A percentile compares a stretch with the other conserved stretches of the same genome.
Evolutionary conservation across 2,888 invertebrate genomes (phyloP).

Genomic region (Caradrina kadenii): DNA sequence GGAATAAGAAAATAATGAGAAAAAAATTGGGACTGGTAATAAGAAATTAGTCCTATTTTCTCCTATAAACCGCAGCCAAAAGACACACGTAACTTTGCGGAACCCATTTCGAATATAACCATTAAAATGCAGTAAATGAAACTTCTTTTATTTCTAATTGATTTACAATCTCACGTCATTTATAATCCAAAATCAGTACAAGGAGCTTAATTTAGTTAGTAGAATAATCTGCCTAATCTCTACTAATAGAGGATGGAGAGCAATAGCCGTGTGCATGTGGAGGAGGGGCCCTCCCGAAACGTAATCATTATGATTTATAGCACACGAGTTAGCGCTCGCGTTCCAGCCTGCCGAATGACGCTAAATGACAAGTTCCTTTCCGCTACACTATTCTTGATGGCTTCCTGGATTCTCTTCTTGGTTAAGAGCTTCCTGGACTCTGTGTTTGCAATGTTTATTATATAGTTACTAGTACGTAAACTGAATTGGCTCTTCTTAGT

Average conservation of each 20-base stretch:
- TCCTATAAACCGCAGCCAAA: background rate
- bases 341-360: slow-evolving; percentile 55
- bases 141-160: slow-evolving; percentile 13
- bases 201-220: slow-evolving; percentile 29
- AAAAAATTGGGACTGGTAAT: background rate
- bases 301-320: slow-evolving; percentile 64
- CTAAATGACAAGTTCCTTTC: slow-evolving; percentile 65
- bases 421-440: slow-evolving; percentile 35
- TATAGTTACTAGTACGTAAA: slow-evolving; percentile 13
- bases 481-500: background rate
- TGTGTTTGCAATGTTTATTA: slow-evolving; percentile 26
- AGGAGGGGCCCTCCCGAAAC: slow-evolving; percentile 30
- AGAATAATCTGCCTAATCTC: slow-evolving; percentile 51
- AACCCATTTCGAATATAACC: slow-evolving; percentile 14
- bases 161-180: slow-evolving; percentile 39
- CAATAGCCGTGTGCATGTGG: slow-evolving; percentile 57
- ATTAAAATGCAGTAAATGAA: slow-evolving; percentile 37
- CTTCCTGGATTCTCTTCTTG: slow-evolving; percentile 54
- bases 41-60: slow-evolving; percentile 6
- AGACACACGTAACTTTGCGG: slow-evolving; percentile 19
- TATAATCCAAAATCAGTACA: slow-evolving; percentile 40
- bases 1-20: slow-evolving; percentile 33
- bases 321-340: slow-evolving; percentile 57
- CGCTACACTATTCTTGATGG: slow-evolving; percentile 60
- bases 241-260: slow-evolving; percentile 54